Conservation (phyloP, 2,888 invertebrate species). For the Furcula furcula region DNA sequence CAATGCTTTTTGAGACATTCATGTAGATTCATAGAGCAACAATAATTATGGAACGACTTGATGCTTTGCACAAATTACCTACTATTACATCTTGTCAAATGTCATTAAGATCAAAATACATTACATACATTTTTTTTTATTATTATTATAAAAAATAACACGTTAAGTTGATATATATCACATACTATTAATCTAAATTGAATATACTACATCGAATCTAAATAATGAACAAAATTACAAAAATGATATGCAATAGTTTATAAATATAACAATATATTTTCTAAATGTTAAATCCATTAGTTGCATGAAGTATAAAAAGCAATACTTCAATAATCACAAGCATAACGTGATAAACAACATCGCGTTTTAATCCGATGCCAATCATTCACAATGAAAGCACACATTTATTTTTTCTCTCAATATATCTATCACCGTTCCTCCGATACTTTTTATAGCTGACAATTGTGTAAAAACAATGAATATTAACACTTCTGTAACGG, state of each 20-base stretch:
- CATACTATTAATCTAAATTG: no score
- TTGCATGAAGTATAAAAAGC: not conserved
- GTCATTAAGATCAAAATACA: no score
- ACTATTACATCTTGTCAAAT: no score
- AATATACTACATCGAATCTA: no score
- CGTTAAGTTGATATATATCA: no score
- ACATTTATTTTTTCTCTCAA: slow-evolving; percentile 11
- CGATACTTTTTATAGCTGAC: slow-evolving; percentile 11
- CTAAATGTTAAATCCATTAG: not conserved
- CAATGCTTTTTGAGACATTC: no score
- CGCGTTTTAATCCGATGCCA: not conserved
- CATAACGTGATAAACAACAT: not conserved
- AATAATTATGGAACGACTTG: no score
- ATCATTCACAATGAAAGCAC: not conserved
- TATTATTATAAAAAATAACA: no score
- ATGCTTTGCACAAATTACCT: no score
- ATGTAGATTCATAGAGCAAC: no score
- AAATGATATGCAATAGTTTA: not conserved
- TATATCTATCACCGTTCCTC: slow-evolving; percentile 27
- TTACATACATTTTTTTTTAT: no score
- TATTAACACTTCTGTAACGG: slow-evolving; percentile 22
- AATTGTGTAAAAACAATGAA: slow-evolving; percentile 25
- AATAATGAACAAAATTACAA: not conserved
- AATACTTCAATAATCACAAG: not conserved
- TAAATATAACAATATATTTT: not conserved